Conservation (phyloP, 2,113 vertebrate genomes). For the Brachirus orientalis region DNA sequence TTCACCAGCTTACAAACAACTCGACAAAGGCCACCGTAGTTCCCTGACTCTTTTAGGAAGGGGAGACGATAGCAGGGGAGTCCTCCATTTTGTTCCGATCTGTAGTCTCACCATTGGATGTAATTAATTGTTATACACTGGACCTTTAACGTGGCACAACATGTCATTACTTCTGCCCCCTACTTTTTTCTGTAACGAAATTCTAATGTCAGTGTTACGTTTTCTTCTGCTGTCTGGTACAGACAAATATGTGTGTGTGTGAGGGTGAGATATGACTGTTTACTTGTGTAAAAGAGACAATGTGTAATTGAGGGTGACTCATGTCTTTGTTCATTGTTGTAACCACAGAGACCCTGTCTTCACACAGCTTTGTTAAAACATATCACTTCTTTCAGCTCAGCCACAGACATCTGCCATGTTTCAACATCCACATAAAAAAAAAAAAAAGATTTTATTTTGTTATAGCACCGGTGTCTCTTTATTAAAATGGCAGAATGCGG, state of each 20-base stretch:
- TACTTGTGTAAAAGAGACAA: slow-evolving; percentile 59
- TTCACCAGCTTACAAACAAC: too few species aligned
- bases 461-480: slow-evolving; percentile 12
- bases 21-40: too few species aligned
- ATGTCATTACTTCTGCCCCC: too few species aligned
- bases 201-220: slow-evolving; percentile 3
- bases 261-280: slow-evolving; percentile 48
- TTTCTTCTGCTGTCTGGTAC: slow-evolving; percentile 42
- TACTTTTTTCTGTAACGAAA: neutral
- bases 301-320: slow-evolving; percentile 72
- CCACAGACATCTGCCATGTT: slow-evolving; percentile 17
- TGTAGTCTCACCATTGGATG: too few species aligned
- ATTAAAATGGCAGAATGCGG: neutral
- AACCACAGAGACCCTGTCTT: slow-evolving; percentile 51
- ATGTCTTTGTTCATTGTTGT: slow-evolving; percentile 79
- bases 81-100: too few species aligned
- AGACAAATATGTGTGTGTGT: slow-evolving; percentile 28
- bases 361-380: slow-evolving; percentile 51
- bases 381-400: slow-evolving; percentile 20
- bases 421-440: slow-evolving; percentile 4
- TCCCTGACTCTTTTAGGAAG: too few species aligned
- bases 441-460: too few species aligned
- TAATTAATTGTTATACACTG: too few species aligned
- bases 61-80: too few species aligned
- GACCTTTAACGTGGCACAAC: too few species aligned